Evolutionary conservation across 2,113 vertebrate genomes (phyloP), one percentile per base, ranked within the genome.

Genomic region (Pygathrix nemaeus): DNA sequence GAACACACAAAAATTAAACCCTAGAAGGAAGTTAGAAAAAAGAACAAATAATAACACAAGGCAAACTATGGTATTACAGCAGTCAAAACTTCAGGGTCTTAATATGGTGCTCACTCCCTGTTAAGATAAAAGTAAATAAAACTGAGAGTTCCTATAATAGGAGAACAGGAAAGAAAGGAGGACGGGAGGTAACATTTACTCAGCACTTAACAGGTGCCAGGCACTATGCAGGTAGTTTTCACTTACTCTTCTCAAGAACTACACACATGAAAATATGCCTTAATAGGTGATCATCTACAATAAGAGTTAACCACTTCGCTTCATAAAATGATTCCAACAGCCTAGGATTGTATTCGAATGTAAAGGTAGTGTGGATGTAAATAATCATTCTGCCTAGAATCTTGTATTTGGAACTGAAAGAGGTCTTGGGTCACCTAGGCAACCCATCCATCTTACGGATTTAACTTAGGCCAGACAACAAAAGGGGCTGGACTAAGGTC

Each of bases 201-300:
- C 35, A 48, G 52, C 73, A 80, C 17, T 35, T n/a, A 72, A 64
- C 87, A 97, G 81, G 95, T 90, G 93, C 50, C 82, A 81, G 30
- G 25, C 76, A 93, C 55, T 32, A 32, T 27, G 32, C 17, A 35
- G 32, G 43, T 21, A 85, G 50, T 79, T 78, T 85, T 81, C 72
- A n/a, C 43, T 80, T 68, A 59, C 6, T 48, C 61, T 73, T 55
- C 75, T 80, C 72, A 61, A 94, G 78, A 50, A 23, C 32, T 70
- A 17, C 30, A 17, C 32, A 85, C 17, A 70, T 55, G 61, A 72
- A 70, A 82, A 85, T 38, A 78, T 1, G 43, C 23, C 76, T 57
- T 20, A 61, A 14, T 16, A 76, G n/a, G 30, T 30, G 43, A 83
- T 20, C 40, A 50, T 35, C 32, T 50, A 66, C 30, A 38, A 3